A percentile compares a stretch with the other conserved stretches of the same genome.
Evolutionary conservation across 1,140 invertebrate species (phyloP).

Genomic region (Drosophila obscura): DNA sequence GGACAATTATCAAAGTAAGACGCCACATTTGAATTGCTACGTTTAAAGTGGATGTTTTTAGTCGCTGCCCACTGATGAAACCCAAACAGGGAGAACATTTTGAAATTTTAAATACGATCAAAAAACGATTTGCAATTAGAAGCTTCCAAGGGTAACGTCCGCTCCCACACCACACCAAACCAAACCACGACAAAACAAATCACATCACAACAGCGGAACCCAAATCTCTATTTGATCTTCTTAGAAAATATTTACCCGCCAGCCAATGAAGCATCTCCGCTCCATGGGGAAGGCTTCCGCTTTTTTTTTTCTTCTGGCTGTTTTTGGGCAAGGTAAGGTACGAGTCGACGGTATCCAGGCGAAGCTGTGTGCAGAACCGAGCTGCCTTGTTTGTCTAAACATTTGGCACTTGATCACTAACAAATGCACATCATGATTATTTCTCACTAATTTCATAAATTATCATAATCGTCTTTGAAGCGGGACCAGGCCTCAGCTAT

Average conservation of each 20-base stretch:
- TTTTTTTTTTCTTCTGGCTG: slow-evolving; percentile 8
- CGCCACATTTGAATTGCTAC: no score
- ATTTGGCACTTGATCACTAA: slow-evolving; percentile 71
- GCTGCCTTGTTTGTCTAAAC: slow-evolving; percentile 50
- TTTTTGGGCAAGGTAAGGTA: slow-evolving; percentile 25
- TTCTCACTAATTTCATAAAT: slow-evolving; percentile 77
- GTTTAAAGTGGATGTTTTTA: no score
- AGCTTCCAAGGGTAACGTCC: slow-evolving; percentile 62
- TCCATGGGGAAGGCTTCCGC: slow-evolving; percentile 44
- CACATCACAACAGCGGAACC: neutral
- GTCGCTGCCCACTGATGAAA: no score
- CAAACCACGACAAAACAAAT: neutral
- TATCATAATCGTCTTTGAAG: slow-evolving; percentile 59
- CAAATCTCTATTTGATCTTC: slow-evolving; percentile 25
- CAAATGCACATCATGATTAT: slow-evolving; percentile 80
- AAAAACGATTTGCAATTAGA: slow-evolving; percentile 57
- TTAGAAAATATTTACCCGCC: slow-evolving; percentile 31
- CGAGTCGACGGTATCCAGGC: slow-evolving; percentile 31
- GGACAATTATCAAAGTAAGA: no score
- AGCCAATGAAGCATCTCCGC: slow-evolving; percentile 36
- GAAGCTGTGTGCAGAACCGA: slow-evolving; percentile 58
- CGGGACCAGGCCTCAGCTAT: slow-evolving; percentile 12
- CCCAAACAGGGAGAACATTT: no score
- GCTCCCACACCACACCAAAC: neutral
- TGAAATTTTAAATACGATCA: no score